Evolutionary conservation across 1,140 invertebrate species (phyloP), one percentile per base, ranked within the genome.

Genomic region (Lethrus apterus): DNA sequence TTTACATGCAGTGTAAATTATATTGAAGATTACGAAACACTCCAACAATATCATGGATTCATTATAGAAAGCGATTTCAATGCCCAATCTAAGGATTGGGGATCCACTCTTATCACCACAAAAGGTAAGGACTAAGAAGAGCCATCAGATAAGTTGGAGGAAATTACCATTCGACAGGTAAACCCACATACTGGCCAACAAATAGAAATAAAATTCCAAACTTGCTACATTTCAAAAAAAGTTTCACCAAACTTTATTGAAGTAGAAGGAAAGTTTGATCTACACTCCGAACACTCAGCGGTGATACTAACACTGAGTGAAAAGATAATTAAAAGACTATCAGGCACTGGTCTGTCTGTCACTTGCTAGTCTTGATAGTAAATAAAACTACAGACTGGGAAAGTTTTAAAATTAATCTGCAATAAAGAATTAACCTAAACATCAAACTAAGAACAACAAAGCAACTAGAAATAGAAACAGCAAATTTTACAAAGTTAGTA

Each of bases 251-350:
- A 14, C 7, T 55, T 58, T 24, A 33, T 54, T 0, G 14, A 48
- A 34, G 21, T 52, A 10, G 36, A 43, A 36, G 32, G 32, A 31
- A 41, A 23, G 4, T n/a, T 41, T 1, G 58, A 59, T 4, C 18
- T 60, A 8, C 41, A 38, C 11, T 60, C 51, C 5, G 58, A 58
- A 31, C 54, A 64, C 31, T 53, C 54, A 7, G 52, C 56, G 10
- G 34, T 58, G 1, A 32, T 58, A 0, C 20, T 56, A 19, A 46
- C 32, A 11, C 26, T 51, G 10, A 55, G 40, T 23, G n/a, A 44
- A 21, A 18, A 18, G n/a, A 35, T 44, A 2, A 48, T 48, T 15
- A 14, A 43, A 44, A 48, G n/a, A n/a, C n/a, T n/a, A n/a, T n/a
- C n/a, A n/a, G n/a, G n/a, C n/a, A n/a, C n/a, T n/a, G n/a, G n/a